Percentiles rank a stretch among this genome's conserved stretches.
phyloP scores from a whole-genome alignment of 2,888 invertebrate species.

The Pristionchus exspectatus region DNA sequence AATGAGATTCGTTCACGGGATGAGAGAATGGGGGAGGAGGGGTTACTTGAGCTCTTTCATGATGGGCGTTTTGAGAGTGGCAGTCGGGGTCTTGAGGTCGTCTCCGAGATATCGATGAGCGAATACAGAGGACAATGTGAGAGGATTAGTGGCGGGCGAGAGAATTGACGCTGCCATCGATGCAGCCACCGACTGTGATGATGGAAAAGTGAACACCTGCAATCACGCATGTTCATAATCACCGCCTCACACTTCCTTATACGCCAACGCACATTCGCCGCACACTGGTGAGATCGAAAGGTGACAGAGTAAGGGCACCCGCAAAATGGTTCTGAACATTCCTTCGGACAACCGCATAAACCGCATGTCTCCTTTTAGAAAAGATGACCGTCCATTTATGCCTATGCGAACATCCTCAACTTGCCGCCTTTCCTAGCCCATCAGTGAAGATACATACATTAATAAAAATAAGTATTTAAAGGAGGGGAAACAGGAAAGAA shows the following conservation, averaged over 20 bases:
- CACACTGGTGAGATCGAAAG: too few species aligned
- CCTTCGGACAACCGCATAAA: too few species aligned
- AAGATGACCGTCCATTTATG: too few species aligned
- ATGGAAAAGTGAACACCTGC: conserved; percentile 63
- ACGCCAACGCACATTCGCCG: too few species aligned
- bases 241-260: too few species aligned
- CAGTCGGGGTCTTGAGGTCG: conserved; percentile 55
- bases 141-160: conserved; percentile 56
- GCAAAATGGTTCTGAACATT: too few species aligned
- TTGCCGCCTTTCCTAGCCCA: background rate
- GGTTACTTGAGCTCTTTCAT: conserved; percentile 46
- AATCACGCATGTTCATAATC: background rate
- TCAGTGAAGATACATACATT: background rate
- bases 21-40: background rate
- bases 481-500: too few species aligned
- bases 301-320: too few species aligned
- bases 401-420: too few species aligned
- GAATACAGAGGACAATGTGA: conserved; percentile 42
- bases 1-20: conserved; percentile 3
- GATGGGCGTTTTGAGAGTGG: conserved; percentile 53
- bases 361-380: too few species aligned
- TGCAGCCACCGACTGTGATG: conserved; percentile 56
- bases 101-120: conserved; percentile 53
- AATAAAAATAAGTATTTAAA: too few species aligned
- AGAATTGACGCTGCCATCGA: conserved; percentile 52